Percentiles rank a stretch among this genome's conserved stretches.
Evolutionary conservation across 2,113 vertebrate genomes (phyloP).

Genomic region (Erpornis zantholeuca): DNA sequence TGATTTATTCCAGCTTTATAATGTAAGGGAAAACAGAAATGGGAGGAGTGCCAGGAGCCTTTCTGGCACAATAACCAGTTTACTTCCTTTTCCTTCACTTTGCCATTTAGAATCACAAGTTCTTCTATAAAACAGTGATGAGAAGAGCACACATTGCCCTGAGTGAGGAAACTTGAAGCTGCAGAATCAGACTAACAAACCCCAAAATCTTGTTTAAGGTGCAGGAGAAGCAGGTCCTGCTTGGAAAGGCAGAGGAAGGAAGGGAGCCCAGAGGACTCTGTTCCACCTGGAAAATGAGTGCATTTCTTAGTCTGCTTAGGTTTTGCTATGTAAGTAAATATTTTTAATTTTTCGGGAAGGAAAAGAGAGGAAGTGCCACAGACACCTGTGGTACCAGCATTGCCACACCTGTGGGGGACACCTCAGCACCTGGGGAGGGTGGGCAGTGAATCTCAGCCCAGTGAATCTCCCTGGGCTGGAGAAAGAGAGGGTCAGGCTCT

Average conservation of each 20-base stretch:
- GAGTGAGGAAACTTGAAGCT: neutral
- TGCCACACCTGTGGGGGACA: neutral
- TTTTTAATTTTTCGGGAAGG: neutral
- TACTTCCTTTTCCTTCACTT: slow-evolving; percentile 38
- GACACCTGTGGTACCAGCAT: neutral
- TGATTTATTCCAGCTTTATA: slow-evolving; percentile 17
- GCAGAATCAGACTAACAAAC: neutral
- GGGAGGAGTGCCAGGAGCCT: neutral
- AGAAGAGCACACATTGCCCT: neutral
- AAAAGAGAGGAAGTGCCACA: neutral
- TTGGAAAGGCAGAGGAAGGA: neutral
- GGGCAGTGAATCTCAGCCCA: neutral
- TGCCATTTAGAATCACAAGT: neutral
- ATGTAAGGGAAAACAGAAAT: neutral
- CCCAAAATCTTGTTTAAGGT: neutral
- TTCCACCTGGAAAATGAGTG: neutral
- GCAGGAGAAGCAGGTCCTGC: neutral
- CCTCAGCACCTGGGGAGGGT: neutral
- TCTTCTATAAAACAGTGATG: neutral
- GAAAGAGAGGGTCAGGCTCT: neutral
- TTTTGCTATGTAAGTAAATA: neutral
- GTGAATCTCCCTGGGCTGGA: neutral
- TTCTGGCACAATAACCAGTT: slow-evolving; percentile 34
- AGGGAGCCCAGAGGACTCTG: neutral
- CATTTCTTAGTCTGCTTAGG: neutral